Percentiles rank a stretch among this genome's conserved stretches.
Conservation (phyloP, 2,888 invertebrate genomes). For the Tiliacea citrago region DNA sequence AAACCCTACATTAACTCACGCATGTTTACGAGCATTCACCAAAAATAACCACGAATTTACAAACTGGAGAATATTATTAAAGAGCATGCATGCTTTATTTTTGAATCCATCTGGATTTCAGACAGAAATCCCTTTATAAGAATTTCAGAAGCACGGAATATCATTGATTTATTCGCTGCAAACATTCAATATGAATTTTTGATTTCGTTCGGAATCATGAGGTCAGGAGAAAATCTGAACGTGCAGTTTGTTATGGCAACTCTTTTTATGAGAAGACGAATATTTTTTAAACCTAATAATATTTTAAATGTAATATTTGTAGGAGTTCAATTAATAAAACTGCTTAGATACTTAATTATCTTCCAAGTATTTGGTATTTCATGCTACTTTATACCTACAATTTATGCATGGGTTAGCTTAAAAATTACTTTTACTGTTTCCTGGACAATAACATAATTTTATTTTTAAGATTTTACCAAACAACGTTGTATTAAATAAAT, state of each 20-base stretch:
- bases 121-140: slow-evolving; percentile 16
- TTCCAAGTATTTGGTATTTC: background rate
- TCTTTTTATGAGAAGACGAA: background rate
- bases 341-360: background rate
- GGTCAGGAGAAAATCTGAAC: slow-evolving; percentile 1
- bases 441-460: background rate
- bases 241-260: background rate
- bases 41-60: background rate
- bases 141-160: slow-evolving; percentile 20
- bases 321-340: background rate
- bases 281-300: background rate
- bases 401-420: background rate
- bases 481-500: background rate
- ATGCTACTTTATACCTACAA: no score
- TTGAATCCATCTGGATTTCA: background rate
- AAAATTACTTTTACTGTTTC: background rate
- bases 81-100: slow-evolving; percentile 1
- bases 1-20: background rate
- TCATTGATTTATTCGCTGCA: slow-evolving; percentile 26
- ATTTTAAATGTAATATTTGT: background rate
- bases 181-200: slow-evolving; percentile 41
- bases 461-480: slow-evolving; percentile 16
- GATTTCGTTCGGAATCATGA: slow-evolving; percentile 28
- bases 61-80: slow-evolving; percentile 7
- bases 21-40: background rate